phyloP scores from a whole-genome alignment of 2,113 vertebrate species.

The Cyprinodon tularosa region DNA sequence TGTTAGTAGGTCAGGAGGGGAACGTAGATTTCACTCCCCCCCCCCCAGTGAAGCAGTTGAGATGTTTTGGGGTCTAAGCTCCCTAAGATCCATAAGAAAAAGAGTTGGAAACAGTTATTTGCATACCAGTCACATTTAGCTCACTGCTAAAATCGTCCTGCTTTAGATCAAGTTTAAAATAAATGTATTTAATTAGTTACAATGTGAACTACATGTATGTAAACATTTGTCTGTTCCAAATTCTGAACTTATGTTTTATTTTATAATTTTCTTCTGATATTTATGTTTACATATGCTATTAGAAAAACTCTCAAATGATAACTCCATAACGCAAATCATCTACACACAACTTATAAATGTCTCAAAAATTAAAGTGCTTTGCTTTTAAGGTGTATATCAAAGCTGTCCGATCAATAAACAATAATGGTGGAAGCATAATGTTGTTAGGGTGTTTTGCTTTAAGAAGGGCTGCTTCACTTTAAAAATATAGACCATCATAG shows the following conservation, averaged over 20 bases:
- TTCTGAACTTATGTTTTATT: not conserved
- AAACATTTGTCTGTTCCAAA: not conserved
- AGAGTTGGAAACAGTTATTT: no score
- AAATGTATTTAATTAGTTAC: not conserved
- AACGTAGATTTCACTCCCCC: no score
- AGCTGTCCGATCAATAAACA: no score
- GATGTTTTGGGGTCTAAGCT: not conserved
- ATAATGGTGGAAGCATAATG: no score
- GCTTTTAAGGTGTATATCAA: no score
- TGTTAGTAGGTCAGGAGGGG: not conserved
- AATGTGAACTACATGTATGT: no score
- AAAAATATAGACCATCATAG: no score
- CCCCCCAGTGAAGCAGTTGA: no score
- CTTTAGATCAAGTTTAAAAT: not conserved
- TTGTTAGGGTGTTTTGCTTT: no score
- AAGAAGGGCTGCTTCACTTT: no score
- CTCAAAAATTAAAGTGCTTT: no score
- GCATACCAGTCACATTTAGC: not conserved
- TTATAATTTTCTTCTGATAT: not conserved
- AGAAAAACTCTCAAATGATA: not conserved
- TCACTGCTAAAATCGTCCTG: not conserved
- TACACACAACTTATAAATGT: no score
- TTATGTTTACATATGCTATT: not conserved
- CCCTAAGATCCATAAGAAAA: not conserved
- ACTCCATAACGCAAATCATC: not conserved